Conservation (phyloP, 2,797 vertebrate species). For the Loriculus beryllinus region DNA sequence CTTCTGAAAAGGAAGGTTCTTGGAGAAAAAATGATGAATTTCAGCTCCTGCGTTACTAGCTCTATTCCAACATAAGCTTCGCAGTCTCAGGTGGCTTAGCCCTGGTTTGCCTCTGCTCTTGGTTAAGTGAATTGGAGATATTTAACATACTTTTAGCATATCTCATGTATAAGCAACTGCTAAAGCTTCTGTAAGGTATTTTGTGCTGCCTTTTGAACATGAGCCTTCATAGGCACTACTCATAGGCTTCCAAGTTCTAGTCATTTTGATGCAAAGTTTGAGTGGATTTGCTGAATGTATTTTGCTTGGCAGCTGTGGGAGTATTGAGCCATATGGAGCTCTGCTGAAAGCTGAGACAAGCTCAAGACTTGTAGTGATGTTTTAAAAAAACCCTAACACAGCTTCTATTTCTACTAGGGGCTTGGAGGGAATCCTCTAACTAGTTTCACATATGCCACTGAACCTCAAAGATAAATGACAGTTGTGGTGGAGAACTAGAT, state of each 20-base stretch:
- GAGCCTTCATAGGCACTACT: not conserved
- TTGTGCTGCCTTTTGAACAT: not conserved
- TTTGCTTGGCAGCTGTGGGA: constrained; percentile 3
- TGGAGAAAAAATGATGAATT: not conserved
- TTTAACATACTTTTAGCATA: not conserved
- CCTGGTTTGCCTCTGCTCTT: not conserved
- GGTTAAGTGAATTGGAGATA: not conserved
- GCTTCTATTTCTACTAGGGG: not conserved
- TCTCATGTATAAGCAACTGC: not conserved
- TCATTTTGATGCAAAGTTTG: not conserved
- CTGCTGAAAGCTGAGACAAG: constrained; percentile 16
- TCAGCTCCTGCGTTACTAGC: not conserved
- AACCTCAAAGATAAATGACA: not conserved
- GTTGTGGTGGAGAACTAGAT: not conserved
- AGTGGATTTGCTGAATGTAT: not conserved
- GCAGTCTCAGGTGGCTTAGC: not conserved
- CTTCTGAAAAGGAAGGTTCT: not conserved
- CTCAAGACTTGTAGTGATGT: not conserved
- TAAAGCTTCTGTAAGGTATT: not conserved
- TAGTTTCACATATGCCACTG: not conserved
- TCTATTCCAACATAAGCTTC: not conserved
- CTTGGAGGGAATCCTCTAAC: not conserved
- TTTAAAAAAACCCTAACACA: not conserved
- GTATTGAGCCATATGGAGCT: not conserved
- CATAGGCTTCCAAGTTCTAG: not conserved